Evolutionary conservation across 2,113 vertebrate genomes (phyloP).

Genomic region (Ictidomys tridecemlineatus): DNA sequence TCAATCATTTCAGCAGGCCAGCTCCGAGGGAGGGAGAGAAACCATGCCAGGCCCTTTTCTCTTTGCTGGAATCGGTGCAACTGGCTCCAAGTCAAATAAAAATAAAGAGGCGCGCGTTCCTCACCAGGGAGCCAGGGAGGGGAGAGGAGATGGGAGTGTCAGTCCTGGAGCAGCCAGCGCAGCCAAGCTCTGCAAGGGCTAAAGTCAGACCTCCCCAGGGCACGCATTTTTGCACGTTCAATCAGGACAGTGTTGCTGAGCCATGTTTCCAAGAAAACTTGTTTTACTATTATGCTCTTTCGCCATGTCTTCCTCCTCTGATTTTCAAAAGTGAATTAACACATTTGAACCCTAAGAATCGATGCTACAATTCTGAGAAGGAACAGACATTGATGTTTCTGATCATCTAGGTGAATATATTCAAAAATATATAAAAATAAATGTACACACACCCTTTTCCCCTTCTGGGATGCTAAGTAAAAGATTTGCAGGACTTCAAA

Average conservation of each 20-base stretch:
- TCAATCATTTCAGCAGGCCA: slow-evolving; percentile 73
- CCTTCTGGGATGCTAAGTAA: not conserved
- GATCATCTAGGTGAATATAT: not conserved
- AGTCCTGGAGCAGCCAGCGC: slow-evolving; percentile 79
- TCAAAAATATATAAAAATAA: no score
- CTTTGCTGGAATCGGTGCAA: slow-evolving; percentile 73
- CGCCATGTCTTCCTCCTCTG: not conserved
- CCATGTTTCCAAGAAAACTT: not conserved
- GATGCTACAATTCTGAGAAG: slow-evolving; percentile 22
- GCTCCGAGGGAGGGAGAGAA: slow-evolving; percentile 64
- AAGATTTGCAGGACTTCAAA: not conserved
- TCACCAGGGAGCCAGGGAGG: slow-evolving; percentile 5
- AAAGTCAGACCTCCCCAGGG: slow-evolving; percentile 20
- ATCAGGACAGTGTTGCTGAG: not conserved
- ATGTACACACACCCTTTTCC: not conserved
- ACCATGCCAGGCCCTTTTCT: slow-evolving; percentile 69
- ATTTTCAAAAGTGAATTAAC: slow-evolving; percentile 48
- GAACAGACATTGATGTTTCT: not conserved
- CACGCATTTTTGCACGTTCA: not conserved
- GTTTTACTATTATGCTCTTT: not conserved
- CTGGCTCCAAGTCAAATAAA: slow-evolving; percentile 85
- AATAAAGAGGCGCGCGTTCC: slow-evolving; percentile 80
- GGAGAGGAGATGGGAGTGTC: slow-evolving; percentile 41
- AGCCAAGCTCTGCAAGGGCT: slow-evolving; percentile 56
- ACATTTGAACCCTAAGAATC: slow-evolving; percentile 31